Evolutionary conservation across 2,113 vertebrate genomes (phyloP).

Genomic region (Oreamnos americanus): DNA sequence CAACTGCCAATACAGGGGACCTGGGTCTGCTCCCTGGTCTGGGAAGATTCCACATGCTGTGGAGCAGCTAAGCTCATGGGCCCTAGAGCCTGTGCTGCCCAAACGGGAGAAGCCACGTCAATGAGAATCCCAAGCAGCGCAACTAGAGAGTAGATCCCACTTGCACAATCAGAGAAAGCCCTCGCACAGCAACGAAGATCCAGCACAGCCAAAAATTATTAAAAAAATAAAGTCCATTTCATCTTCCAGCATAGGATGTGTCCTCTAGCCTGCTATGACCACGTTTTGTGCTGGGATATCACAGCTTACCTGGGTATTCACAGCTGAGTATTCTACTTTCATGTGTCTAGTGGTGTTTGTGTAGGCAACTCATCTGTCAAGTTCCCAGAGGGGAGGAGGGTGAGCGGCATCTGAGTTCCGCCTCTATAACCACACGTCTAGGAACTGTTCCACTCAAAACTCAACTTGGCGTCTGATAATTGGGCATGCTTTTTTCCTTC

Average conservation of each 20-base stretch:
- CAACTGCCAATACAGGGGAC: not conserved
- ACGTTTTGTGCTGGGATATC: not conserved
- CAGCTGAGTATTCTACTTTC: not conserved
- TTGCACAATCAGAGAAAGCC: not conserved
- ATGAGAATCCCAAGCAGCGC: not conserved
- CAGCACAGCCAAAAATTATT: not conserved
- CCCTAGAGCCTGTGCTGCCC: not conserved
- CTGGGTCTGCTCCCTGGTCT: not conserved
- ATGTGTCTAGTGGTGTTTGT: not conserved
- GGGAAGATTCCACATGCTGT: not conserved
- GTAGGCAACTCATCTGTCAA: not conserved
- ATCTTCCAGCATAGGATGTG: not conserved
- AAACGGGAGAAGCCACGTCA: not conserved
- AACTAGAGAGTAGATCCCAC: not conserved
- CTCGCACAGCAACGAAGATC: fast-evolving
- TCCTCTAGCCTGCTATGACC: not conserved
- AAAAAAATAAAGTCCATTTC: not conserved
- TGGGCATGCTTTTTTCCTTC: not conserved
- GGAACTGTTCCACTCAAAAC: not conserved
- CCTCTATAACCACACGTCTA: not conserved
- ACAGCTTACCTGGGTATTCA: not conserved
- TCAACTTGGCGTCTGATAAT: not conserved
- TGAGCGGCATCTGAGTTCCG: not conserved
- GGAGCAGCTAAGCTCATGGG: not conserved
- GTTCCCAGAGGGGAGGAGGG: not conserved